phyloP scores from a whole-genome alignment of 2,888 invertebrate species.

The Cabera pusaria region DNA sequence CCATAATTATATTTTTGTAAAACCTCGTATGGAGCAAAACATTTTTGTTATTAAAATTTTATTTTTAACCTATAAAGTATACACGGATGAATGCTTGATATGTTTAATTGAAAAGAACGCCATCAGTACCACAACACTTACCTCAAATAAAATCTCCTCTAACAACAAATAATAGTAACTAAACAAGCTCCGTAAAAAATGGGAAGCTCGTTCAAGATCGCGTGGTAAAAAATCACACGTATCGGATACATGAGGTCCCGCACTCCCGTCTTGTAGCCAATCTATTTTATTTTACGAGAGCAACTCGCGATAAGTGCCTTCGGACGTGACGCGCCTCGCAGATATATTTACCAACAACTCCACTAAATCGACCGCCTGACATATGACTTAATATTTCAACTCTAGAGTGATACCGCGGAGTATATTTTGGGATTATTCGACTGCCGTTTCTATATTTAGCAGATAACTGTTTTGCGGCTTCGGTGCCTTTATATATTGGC shows the following conservation, averaged over 20 bases:
- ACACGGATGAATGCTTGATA: too few relatives aligned
- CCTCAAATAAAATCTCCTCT: too few relatives aligned
- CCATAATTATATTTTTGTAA: too few relatives aligned
- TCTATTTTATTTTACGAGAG: slow-evolving; percentile 68
- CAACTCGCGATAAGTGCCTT: slow-evolving; percentile 57
- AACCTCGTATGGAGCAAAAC: too few relatives aligned
- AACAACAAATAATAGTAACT: too few relatives aligned
- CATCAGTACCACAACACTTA: too few relatives aligned
- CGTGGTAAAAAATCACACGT: slow-evolving; percentile 16
- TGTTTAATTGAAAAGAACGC: too few relatives aligned
- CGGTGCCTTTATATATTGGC: too few relatives aligned
- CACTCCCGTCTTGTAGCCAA: slow-evolving; percentile 47
- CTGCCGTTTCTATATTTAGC: neutral
- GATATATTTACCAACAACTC: slow-evolving; percentile 38
- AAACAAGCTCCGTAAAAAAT: too few relatives aligned
- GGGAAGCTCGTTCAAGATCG: neutral
- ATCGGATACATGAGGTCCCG: slow-evolving; percentile 24
- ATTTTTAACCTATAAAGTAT: too few relatives aligned
- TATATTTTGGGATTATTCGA: slow-evolving; percentile 5
- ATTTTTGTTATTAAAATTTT: too few relatives aligned
- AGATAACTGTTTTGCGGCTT: neutral
- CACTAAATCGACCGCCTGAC: slow-evolving; percentile 29
- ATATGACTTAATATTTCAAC: slow-evolving; percentile 28
- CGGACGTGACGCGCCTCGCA: slow-evolving; percentile 54
- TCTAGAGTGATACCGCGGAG: slow-evolving; percentile 15